These are phyloP conservation scores for Drosophila meridiana DNA, from an alignment of 2,888 invertebrate genomes.

Conservation along the genomic window DNA sequence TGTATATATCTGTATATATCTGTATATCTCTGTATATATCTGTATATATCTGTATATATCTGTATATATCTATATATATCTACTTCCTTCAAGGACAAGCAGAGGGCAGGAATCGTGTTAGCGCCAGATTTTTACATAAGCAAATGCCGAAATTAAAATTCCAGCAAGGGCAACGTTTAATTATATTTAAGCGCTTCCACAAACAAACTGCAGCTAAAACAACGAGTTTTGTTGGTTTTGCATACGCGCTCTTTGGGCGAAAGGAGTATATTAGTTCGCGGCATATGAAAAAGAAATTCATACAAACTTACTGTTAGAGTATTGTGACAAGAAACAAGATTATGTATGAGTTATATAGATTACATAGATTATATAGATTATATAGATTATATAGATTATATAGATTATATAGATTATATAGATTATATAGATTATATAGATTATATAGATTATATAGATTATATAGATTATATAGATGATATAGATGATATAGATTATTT, in stretches of 20 bases:
- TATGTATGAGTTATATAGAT: too few species aligned
- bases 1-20: background rate
- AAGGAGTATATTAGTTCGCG: background rate
- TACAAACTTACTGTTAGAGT: too few species aligned
- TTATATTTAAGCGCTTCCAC: conserved; percentile 15
- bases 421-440: too few species aligned
- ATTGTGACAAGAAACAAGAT: too few species aligned
- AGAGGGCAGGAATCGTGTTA: background rate
- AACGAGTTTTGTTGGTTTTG: background rate
- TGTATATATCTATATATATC: background rate
- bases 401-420: too few species aligned
- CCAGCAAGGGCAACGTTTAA: conserved; percentile 31
- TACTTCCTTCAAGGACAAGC: background rate
- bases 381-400: too few species aligned
- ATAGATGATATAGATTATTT: too few species aligned
- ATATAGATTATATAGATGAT: too few species aligned
- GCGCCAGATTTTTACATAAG: conserved; percentile 10
- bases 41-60: background rate
- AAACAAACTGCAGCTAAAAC: conserved; percentile 13
- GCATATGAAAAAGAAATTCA: too few species aligned
- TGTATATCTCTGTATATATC: background rate
- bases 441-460: too few species aligned
- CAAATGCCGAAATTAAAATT: conserved; percentile 14
- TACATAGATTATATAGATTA: too few species aligned
- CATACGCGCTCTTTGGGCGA: background rate